Percentiles rank a stretch among this genome's conserved stretches.
phyloP scores from a whole-genome alignment of 2,797 vertebrate species.

The Emydoidea blandingii region DNA sequence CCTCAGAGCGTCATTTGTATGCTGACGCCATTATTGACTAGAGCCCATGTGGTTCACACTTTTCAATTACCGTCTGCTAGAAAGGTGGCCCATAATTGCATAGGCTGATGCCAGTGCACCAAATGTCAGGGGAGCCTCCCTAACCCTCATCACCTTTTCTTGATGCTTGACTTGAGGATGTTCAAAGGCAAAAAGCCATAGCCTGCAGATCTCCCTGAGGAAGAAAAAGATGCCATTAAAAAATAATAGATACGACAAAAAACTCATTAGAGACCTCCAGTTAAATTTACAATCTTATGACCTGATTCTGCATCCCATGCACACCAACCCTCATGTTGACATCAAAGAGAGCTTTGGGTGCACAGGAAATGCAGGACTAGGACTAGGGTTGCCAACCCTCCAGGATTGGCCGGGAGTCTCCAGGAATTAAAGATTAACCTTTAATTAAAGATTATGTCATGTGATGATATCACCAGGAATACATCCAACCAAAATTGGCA shows the following conservation, averaged over 20 bases:
- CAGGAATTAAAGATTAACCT: no score
- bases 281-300: slow-evolving; percentile 67
- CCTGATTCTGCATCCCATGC: slow-evolving; percentile 64
- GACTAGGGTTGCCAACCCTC: no score
- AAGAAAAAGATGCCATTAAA: slow-evolving; percentile 68
- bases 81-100: slow-evolving; percentile 89
- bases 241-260: slow-evolving; percentile 40
- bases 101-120: slow-evolving; percentile 83
- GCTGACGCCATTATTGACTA: slow-evolving; percentile 88
- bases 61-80: slow-evolving; percentile 88
- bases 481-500: no score
- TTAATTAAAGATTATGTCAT: no score
- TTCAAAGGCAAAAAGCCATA: slow-evolving; percentile 89
- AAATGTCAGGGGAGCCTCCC: slow-evolving; percentile 86
- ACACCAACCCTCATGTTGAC: not conserved
- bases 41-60: slow-evolving; percentile 87
- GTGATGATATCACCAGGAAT: no score
- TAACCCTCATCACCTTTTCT: slow-evolving; percentile 82
- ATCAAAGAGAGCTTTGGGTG: not conserved
- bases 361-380: not conserved
- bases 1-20: slow-evolving; percentile 79
- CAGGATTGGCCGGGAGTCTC: no score
- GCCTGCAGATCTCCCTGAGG: slow-evolving; percentile 77
- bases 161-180: slow-evolving; percentile 84
- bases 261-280: slow-evolving; percentile 58